phyloP scores from a whole-genome alignment of 2,113 vertebrate species.

The Arvicanthis niloticus region DNA sequence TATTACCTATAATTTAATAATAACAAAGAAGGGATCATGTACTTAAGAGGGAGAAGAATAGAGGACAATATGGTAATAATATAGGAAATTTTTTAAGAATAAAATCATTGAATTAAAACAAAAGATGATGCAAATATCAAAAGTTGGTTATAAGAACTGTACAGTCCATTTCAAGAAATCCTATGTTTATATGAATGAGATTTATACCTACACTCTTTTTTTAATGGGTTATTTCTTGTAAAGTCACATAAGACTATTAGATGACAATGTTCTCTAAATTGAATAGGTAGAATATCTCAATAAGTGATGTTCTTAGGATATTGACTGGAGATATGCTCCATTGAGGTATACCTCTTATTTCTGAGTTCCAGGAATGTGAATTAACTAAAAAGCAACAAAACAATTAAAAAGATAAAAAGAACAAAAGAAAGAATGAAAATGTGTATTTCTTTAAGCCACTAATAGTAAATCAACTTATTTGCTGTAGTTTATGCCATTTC shows the following conservation, averaged over 20 bases:
- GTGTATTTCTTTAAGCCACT: background rate
- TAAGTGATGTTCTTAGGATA: background rate
- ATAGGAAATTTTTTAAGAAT: background rate
- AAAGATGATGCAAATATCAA: background rate
- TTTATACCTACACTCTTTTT: background rate
- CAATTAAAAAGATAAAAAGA: too few relatives aligned
- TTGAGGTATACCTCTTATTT: background rate
- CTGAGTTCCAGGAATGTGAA: background rate
- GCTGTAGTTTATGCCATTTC: background rate
- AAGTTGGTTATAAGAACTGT: background rate
- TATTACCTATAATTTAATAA: background rate
- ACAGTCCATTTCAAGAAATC: background rate
- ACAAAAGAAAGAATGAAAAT: background rate
- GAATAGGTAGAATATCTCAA: background rate
- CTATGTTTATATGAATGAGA: background rate
- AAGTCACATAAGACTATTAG: background rate
- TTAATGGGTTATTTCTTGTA: background rate
- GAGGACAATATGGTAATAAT: background rate
- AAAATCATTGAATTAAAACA: background rate
- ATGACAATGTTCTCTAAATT: background rate
- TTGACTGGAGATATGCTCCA: background rate
- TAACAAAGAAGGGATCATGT: background rate
- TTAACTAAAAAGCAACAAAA: background rate
- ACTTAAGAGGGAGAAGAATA: background rate
- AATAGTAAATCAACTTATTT: background rate